Percentiles rank a stretch among this genome's conserved stretches.
These are phyloP conservation scores for Drosophila mojavensis DNA, from an alignment of 1,140 invertebrate genomes.

Conservation along the genomic window DNA sequence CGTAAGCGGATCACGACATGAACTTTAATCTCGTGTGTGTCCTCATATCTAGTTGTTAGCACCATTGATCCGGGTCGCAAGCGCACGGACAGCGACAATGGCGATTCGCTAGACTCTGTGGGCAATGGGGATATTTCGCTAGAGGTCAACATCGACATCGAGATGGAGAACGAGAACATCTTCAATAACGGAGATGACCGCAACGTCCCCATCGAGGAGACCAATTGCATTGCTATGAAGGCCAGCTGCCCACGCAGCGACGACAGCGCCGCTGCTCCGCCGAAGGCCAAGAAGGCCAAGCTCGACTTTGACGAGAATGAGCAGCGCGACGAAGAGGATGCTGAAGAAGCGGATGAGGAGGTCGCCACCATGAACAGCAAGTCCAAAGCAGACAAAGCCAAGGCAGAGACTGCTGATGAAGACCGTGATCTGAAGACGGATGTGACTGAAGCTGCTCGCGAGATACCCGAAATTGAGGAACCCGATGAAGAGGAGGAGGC, in stretches of 20 bases:
- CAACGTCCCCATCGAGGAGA: conserved; percentile 48
- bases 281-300: conserved; percentile 78
- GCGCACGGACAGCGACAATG: conserved; percentile 87
- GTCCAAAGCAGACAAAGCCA: conserved; percentile 7
- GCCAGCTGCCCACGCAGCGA: conserved; percentile 58
- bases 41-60: conserved; percentile 89
- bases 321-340: conserved; percentile 20
- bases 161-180: conserved; percentile 87
- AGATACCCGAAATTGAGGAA: conserved; percentile 59
- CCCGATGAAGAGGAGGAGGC: conserved; percentile 58
- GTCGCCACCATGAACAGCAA: conserved; percentile 2
- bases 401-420: conserved; percentile 26
- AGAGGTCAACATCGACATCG: conserved; percentile 88
- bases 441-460: conserved; percentile 44
- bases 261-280: conserved; percentile 40
- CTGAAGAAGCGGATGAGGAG: conserved; percentile 26
- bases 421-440: conserved; percentile 34
- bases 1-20: neutral
- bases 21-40: neutral
- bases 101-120: conserved; percentile 87
- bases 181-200: conserved; percentile 85
- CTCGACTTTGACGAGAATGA: conserved; percentile 59
- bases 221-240: conserved; percentile 32
- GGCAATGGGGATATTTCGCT: conserved; percentile 86
- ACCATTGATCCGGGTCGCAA: conserved; percentile 93